Evolutionary conservation across 2,888 invertebrate species (phyloP).

Genomic region (Cryptus viduatorius): DNA sequence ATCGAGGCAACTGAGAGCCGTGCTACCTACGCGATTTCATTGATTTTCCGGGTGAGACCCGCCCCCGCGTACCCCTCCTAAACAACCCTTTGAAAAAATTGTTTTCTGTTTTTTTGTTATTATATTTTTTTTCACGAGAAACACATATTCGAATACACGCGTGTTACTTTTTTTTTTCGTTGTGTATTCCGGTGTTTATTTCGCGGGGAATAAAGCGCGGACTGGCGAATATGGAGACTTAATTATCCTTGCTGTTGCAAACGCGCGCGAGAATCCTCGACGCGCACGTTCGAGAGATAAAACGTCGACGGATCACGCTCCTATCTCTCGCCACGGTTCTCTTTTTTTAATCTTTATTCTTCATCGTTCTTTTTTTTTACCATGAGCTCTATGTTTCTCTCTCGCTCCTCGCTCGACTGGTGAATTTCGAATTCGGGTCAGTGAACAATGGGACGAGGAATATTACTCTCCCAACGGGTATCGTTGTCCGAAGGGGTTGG

Average conservation of each 20-base stretch:
- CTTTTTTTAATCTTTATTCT: constrained; percentile 33
- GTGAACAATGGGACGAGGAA: constrained; percentile 71
- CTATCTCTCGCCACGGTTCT: constrained; percentile 34
- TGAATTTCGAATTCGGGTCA: constrained; percentile 73
- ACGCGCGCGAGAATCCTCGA: constrained; percentile 45
- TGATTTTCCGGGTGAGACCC: constrained; percentile 74
- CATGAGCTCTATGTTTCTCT: constrained; percentile 27
- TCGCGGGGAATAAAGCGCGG: neutral
- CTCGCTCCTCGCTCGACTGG: constrained; percentile 68
- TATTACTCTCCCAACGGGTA: constrained; percentile 65
- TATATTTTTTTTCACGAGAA: neutral
- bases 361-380: constrained; percentile 34
- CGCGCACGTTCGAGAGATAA: constrained; percentile 39
- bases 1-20: constrained; percentile 34
- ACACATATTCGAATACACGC: neutral
- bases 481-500: constrained; percentile 59
- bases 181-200: neutral
- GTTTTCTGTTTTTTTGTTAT: neutral
- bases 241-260: constrained; percentile 19
- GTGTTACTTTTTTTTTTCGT: neutral
- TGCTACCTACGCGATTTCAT: constrained; percentile 72
- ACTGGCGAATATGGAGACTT: constrained; percentile 1
- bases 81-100: constrained; percentile 18
- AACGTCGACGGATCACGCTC: constrained; percentile 39
- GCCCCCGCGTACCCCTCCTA: constrained; percentile 51